Conservation (phyloP, 2,113 vertebrate genomes). For the Ctenodactylus gundi region DNA sequence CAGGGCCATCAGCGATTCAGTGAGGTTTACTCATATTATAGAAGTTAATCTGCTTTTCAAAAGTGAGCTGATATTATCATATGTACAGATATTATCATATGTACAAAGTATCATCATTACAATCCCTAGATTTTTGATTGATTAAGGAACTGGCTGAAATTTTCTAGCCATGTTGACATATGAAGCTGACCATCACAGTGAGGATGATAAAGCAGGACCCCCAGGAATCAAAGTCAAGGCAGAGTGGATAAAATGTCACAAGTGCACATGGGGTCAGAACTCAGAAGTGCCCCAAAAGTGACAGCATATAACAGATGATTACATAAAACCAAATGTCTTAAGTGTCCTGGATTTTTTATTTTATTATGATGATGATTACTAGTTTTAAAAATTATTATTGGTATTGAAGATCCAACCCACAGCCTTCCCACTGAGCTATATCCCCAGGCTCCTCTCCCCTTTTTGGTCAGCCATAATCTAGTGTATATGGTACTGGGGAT, state of each 20-base stretch:
- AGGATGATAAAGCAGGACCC: neutral
- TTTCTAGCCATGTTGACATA: neutral
- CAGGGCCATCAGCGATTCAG: neutral
- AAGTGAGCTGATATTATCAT: neutral
- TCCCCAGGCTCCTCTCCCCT: too few species aligned
- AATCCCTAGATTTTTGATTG: neutral
- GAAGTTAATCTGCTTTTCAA: neutral
- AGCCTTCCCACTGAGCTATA: too few species aligned
- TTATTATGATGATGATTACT: too few species aligned
- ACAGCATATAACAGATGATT: neutral
- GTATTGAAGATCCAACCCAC: too few species aligned
- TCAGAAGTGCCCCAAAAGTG: neutral
- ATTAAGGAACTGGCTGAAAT: neutral
- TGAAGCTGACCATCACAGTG: neutral
- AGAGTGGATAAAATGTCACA: neutral
- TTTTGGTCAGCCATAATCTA: too few species aligned
- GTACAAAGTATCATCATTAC: neutral
- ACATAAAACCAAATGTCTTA: neutral
- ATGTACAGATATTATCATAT: neutral
- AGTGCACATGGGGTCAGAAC: neutral
- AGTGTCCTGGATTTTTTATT: too few species aligned
- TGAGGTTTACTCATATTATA: neutral
- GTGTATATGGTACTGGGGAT: too few species aligned
- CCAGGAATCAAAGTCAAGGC: neutral
- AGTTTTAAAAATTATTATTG: too few species aligned